Evolutionary conservation across 2,797 vertebrate species (phyloP).

Genomic region (Decapterus maruadsi): DNA sequence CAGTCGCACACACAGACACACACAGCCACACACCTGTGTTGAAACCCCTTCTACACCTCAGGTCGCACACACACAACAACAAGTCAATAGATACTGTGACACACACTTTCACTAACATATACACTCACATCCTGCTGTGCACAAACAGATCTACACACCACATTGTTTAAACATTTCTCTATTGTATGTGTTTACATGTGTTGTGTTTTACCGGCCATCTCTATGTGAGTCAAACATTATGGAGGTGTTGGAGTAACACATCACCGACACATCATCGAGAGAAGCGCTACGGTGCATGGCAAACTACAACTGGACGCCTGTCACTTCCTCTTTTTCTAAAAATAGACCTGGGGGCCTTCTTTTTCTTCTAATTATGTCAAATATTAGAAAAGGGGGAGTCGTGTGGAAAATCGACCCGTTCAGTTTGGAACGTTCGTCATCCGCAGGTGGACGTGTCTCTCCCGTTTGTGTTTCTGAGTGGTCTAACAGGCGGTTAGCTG

Average conservation of each 20-base stretch:
- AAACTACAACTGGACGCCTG: no score
- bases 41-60: constrained; percentile 17
- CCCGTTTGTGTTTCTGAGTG: no score
- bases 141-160: background rate
- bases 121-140: background rate
- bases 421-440: background rate
- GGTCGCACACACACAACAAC: constrained; percentile 1
- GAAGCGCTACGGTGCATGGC: no score
- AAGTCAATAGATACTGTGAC: constrained; percentile 12
- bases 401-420: background rate
- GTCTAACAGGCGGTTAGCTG: no score
- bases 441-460: no score
- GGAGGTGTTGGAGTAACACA: background rate
- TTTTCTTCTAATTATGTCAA: background rate
- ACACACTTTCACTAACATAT: background rate
- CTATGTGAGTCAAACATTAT: background rate
- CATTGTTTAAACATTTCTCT: no score
- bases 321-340: constrained; percentile 41
- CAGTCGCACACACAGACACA: constrained; percentile 9
- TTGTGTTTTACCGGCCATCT: background rate
- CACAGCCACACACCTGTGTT: background rate
- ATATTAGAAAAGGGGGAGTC: background rate
- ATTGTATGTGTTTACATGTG: background rate
- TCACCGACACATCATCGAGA: constrained; percentile 8
- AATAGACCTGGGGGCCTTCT: background rate